Percentiles rank a stretch among this genome's conserved stretches.
Evolutionary conservation across 2,113 vertebrate genomes (phyloP).

Genomic region (Tupaia tana): DNA sequence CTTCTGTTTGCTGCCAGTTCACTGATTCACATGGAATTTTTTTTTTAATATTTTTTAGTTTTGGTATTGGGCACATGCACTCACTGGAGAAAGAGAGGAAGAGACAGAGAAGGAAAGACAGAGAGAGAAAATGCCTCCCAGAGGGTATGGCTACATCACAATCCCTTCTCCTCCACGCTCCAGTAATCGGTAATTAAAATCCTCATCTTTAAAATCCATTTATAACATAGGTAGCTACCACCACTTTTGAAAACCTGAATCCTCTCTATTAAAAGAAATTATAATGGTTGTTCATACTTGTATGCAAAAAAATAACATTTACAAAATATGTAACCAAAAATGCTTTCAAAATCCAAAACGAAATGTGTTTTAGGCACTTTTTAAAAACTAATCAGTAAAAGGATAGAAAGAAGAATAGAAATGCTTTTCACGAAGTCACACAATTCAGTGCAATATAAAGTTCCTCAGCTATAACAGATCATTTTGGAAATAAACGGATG

Average conservation of each 20-base stretch:
- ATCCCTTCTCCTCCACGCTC: no score
- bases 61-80: no score
- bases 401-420: neutral
- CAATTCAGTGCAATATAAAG: neutral
- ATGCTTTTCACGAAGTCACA: neutral
- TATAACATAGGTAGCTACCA: neutral
- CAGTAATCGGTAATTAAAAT: neutral
- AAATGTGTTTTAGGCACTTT: neutral
- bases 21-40: neutral
- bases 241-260: neutral
- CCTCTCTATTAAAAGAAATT: neutral
- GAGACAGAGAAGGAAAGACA: no score
- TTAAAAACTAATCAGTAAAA: neutral
- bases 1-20: neutral
- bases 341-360: slow-evolving; percentile 9
- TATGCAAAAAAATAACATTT: neutral
- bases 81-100: no score
- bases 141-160: no score
- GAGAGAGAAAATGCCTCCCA: no score
- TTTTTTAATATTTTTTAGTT: neutral
- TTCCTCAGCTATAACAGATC: neutral
- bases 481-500: neutral
- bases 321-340: neutral
- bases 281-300: neutral
- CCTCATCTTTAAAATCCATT: neutral